A percentile compares a stretch with the other conserved stretches of the same genome.
phyloP scores from a whole-genome alignment of 2,797 vertebrate genomes.

The Glossophaga mutica region DNA sequence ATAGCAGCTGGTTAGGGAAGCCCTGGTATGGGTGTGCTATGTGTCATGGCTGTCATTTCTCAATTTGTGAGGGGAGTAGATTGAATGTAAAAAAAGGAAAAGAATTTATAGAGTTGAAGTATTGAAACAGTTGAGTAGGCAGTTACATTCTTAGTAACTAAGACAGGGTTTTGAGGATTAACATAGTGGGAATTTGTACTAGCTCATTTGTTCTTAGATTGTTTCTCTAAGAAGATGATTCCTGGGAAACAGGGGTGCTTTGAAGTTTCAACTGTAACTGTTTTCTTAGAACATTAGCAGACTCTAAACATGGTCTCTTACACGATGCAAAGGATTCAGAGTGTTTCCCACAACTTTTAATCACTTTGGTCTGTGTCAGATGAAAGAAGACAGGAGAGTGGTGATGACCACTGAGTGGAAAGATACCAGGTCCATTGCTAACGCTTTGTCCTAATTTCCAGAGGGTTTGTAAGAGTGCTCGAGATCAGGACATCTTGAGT shows the following conservation, averaged over 20 bases:
- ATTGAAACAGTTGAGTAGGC: neutral
- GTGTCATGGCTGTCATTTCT: slow-evolving; percentile 5
- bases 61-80: neutral
- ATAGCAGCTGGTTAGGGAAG: neutral
- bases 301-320: neutral
- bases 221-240: slow-evolving; percentile 46
- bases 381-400: slow-evolving; percentile 1
- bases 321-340: neutral
- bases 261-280: slow-evolving; percentile 41
- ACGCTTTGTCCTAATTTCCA: neutral
- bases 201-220: slow-evolving; percentile 19
- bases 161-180: neutral
- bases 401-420: neutral
- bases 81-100: neutral
- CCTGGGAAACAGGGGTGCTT: neutral
- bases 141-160: slow-evolving; percentile 39
- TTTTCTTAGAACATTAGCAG: slow-evolving; percentile 36
- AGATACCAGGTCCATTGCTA: neutral
- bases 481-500: slow-evolving; percentile 9
- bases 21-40: neutral
- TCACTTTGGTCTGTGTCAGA: slow-evolving; percentile 19
- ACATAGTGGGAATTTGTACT: neutral
- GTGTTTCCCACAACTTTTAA: slow-evolving; percentile 9
- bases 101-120: slow-evolving; percentile 23
- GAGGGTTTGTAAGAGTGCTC: neutral